Conservation (phyloP, 2,113 vertebrate species). For the Oostethus manadensis region DNA sequence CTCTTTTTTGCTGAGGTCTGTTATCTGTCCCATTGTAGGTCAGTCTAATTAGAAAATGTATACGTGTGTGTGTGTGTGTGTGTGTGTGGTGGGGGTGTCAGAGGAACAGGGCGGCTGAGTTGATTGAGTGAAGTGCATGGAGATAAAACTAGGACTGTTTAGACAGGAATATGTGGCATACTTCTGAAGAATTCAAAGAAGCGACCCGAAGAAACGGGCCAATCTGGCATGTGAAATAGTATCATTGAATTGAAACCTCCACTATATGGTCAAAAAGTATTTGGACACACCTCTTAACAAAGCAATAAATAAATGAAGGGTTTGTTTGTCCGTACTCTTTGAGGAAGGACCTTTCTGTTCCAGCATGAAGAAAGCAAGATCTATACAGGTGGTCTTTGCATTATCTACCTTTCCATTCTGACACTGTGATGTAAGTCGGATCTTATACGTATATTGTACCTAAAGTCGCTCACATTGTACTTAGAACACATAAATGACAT, state of each 20-base stretch:
- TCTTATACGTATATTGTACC: no score
- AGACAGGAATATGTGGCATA: slow-evolving; percentile 23
- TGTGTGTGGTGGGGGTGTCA: slow-evolving; percentile 8
- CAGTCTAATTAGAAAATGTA: slow-evolving; percentile 55
- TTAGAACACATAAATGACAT: no score
- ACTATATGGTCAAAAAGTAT: neutral
- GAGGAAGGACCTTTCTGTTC: neutral
- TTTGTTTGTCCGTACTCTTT: neutral
- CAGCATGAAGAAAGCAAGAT: no score
- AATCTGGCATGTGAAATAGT: neutral
- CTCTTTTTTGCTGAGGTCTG: slow-evolving; percentile 41
- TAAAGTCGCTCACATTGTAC: no score
- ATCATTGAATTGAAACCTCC: neutral
- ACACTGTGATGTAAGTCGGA: no score
- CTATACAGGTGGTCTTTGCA: no score
- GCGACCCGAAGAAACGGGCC: neutral
- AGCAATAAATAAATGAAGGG: neutral
- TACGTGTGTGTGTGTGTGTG: slow-evolving; percentile 15
- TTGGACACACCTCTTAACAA: neutral
- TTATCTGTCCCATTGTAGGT: slow-evolving; percentile 61
- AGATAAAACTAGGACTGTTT: slow-evolving; percentile 41
- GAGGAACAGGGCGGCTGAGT: slow-evolving; percentile 1
- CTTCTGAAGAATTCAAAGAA: slow-evolving; percentile 33
- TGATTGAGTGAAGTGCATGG: slow-evolving; percentile 51
- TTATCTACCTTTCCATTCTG: no score